Evolutionary conservation across 2,113 vertebrate species (phyloP), one percentile per base, ranked within the genome.

Genomic region (Pungitius pungitius): DNA sequence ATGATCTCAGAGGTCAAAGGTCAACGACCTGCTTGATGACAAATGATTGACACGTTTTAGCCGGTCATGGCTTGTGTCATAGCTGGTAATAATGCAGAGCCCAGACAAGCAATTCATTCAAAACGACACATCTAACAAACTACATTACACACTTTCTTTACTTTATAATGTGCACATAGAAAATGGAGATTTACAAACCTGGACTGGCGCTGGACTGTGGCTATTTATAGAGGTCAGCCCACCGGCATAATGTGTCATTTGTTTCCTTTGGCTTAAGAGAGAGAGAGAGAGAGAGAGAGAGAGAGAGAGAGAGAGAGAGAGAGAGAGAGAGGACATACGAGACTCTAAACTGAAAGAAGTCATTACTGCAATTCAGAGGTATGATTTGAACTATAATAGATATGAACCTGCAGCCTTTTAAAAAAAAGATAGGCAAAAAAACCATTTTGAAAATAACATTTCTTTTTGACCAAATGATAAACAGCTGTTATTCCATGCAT

Each of bases 191-290:
- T 72, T 65, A 69, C 75, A 68, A 81, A 60, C 91, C 91, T 91
- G 91, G 87, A 79, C 71, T 2, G 27, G 59, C 26, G 76, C 81
- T 79, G 75, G 87, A 88, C 71, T 63, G 70, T 6, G 45, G 72
- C 82, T 89, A 77, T 87, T 84, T 88, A 72, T 42, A 71, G 81
- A 63, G 78, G 73, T 78, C 75, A 75, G 80, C 70, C 79, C 54
- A 69, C 22, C 33, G 75, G 83, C 73, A 91, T 90, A 90, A 89
- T 86, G 88, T 85, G 57, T 49, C 64, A 83, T 78, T 90, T 92
- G 88, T 91, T 90, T 88, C 66, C 56, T 3, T 8, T 65, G 62
- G 58, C 51, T 37, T 75, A 81, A 79, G 37, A 79, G 69, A 55
- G 67, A 63, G 75, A 40, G 47, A 60, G 66, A 30, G n/a, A 58